Conservation (phyloP, 2,888 invertebrate species). For the Lissonota sp. region DNA sequence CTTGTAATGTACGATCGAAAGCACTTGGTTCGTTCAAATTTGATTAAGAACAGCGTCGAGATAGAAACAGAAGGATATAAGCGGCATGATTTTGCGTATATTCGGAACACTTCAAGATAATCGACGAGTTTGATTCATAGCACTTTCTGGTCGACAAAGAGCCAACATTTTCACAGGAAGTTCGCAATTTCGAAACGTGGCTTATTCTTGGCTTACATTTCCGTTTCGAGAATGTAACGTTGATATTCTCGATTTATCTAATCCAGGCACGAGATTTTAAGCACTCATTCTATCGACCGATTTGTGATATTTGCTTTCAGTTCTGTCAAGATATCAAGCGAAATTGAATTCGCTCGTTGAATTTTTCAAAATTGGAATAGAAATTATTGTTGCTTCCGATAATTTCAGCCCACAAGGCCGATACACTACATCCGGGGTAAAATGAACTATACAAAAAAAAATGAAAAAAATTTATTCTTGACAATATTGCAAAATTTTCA, state of each 20-base stretch:
- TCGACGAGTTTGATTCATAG: not conserved
- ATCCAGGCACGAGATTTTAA: no score
- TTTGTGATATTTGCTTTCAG: no score
- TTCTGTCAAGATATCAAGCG: no score
- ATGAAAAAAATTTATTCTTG: no score
- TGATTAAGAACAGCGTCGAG: constrained; percentile 12
- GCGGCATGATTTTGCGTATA: not conserved
- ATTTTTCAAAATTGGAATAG: constrained; percentile 1
- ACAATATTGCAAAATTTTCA: no score
- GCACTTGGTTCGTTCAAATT: constrained; percentile 16
- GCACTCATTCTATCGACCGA: no score
- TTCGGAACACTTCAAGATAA: not conserved
- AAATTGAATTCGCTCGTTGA: not conserved
- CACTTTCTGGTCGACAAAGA: not conserved
- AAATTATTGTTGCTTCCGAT: not conserved
- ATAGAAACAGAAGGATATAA: not conserved
- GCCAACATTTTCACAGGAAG: not conserved
- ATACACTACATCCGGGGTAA: no score
- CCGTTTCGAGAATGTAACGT: no score
- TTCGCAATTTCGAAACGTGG: not conserved
- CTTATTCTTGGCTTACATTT: not conserved
- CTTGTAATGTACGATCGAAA: not conserved
- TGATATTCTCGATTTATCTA: no score
- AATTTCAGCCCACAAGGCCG: not conserved
- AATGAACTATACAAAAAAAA: no score